phyloP scores from a whole-genome alignment of 2,113 vertebrate genomes.

The Actinemys pallida region DNA sequence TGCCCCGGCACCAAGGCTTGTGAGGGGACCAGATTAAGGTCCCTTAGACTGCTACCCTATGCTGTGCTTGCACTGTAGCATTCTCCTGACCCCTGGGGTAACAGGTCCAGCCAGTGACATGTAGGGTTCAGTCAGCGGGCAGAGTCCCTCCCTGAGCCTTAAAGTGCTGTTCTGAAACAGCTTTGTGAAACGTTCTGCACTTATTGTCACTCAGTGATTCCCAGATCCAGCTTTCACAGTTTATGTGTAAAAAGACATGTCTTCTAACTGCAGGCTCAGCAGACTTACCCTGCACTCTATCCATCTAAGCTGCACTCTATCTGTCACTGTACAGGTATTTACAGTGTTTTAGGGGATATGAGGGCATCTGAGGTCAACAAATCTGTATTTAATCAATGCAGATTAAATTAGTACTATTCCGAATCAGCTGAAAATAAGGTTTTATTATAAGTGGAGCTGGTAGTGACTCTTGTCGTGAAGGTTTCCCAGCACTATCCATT shows the following conservation, averaged over 20 bases:
- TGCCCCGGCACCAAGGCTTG: too few species aligned
- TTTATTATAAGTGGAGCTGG: background rate
- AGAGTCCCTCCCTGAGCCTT: background rate
- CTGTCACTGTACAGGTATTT: background rate
- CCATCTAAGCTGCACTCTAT: background rate
- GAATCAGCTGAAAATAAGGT: background rate
- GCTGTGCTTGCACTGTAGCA: background rate
- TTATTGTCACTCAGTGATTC: background rate
- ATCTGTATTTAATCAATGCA: background rate
- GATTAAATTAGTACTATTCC: constrained; percentile 39
- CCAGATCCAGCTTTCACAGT: background rate
- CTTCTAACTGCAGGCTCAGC: background rate
- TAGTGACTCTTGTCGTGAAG: background rate
- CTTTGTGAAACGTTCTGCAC: background rate
- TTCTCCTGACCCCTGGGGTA: background rate
- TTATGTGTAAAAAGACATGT: background rate
- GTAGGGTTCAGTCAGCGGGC: background rate
- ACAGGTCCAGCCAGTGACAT: background rate
- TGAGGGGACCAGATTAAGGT: background rate
- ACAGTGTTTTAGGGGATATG: background rate
- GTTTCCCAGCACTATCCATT: constrained; percentile 25
- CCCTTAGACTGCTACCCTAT: background rate
- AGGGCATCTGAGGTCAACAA: background rate
- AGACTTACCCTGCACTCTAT: background rate
- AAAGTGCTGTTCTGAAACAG: background rate